Evolutionary conservation across 2,113 vertebrate species (phyloP).

Genomic region (Cyprinodon brontotheroides): DNA sequence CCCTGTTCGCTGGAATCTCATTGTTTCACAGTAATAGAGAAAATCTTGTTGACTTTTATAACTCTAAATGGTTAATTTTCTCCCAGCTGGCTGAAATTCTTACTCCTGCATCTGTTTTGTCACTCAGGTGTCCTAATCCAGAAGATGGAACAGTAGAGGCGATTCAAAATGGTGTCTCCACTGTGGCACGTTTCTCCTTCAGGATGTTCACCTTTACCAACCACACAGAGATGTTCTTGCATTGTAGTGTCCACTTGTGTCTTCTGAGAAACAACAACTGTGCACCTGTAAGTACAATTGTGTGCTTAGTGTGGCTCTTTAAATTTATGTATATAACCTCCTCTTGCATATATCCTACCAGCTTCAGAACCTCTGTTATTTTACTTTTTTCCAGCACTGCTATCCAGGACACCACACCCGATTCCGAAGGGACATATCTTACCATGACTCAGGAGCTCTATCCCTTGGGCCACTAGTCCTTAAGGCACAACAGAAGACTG

Average conservation of each 20-base stretch:
- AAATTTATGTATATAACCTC: not conserved
- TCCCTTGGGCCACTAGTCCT: slow-evolving; percentile 61
- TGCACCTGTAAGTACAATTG: slow-evolving; percentile 49
- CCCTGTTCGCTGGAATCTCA: slow-evolving; percentile 67
- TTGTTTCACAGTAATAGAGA: slow-evolving; percentile 54
- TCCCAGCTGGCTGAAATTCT: not conserved
- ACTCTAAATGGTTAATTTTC: not conserved
- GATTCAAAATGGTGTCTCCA: slow-evolving; percentile 68
- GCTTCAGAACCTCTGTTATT: too few species aligned
- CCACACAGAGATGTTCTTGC: slow-evolving; percentile 62
- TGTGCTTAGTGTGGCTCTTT: not conserved
- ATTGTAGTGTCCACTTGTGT: slow-evolving; percentile 76
- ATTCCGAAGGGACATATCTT: slow-evolving; percentile 18
- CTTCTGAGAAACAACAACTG: slow-evolving; percentile 54
- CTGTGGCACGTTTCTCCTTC: slow-evolving; percentile 72
- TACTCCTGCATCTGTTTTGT: not conserved
- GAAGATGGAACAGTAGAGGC: slow-evolving; percentile 65
- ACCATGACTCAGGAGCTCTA: slow-evolving; percentile 44
- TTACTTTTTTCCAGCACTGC: slow-evolving; percentile 52
- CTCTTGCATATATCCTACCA: too few species aligned
- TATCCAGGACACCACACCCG: slow-evolving; percentile 24
- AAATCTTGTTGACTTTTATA: not conserved
- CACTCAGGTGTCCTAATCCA: slow-evolving; percentile 71
- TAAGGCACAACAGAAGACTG: not conserved
- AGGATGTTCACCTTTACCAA: slow-evolving; percentile 69